phyloP scores from a whole-genome alignment of 2,113 vertebrate species.

The Chloropsis cyanopogon region DNA sequence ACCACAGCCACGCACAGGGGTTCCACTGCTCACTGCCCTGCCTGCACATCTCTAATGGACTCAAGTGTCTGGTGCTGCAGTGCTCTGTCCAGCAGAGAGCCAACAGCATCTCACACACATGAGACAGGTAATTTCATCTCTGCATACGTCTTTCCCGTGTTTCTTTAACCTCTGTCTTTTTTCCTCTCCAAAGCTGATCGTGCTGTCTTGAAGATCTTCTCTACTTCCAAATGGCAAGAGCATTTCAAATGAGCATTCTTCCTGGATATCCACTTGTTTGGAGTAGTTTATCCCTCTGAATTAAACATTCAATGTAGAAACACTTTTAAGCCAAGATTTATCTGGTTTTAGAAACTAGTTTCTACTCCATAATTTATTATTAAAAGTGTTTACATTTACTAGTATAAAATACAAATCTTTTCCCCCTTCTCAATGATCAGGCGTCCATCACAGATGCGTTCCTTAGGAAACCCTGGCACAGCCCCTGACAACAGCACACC shows the following conservation, averaged over 20 bases:
- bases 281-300: background rate
- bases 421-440: background rate
- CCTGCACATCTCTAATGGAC: background rate
- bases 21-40: background rate
- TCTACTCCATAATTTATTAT: background rate
- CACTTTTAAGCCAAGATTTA: background rate
- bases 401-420: background rate
- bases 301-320: background rate
- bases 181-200: background rate
- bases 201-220: background rate
- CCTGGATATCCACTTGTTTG: background rate
- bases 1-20: rapidly evolving
- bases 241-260: background rate
- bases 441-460: background rate
- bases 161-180: background rate
- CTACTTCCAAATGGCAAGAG: background rate
- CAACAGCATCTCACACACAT: background rate
- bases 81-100: background rate
- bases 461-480: background rate
- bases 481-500: background rate
- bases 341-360: background rate
- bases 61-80: background rate
- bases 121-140: background rate
- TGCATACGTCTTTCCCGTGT: background rate
- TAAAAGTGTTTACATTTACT: background rate